These are phyloP conservation scores for Lasioglossum calceatum DNA, from an alignment of 2,888 invertebrate species.

Conservation along the genomic window DNA sequence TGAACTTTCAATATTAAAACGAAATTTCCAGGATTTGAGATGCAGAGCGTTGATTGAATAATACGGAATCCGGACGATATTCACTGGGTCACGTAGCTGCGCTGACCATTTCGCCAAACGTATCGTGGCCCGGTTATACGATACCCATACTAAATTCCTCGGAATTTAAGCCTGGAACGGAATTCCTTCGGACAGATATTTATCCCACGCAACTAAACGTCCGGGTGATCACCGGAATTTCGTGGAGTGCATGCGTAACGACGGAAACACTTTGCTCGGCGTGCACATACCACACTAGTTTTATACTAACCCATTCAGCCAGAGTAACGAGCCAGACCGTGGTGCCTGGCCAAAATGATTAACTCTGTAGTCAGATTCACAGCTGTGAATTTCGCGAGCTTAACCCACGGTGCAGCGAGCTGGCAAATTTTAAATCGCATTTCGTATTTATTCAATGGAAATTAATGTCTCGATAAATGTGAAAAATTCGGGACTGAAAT, in stretches of 20 bases:
- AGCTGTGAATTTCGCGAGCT: not conserved
- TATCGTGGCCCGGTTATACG: constrained; percentile 28
- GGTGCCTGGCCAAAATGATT: not conserved
- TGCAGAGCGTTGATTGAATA: constrained; percentile 18
- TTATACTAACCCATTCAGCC: not conserved
- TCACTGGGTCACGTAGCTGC: constrained; percentile 29
- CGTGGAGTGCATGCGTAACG: not conserved
- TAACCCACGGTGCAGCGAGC: not conserved
- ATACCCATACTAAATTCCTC: constrained; percentile 36
- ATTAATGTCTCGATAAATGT: not conserved
- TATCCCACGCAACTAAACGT: not conserved
- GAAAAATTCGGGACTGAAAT: not conserved
- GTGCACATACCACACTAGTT: not conserved
- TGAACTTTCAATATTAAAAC: constrained; percentile 43
- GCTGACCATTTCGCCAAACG: not conserved
- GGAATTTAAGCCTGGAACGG: constrained; percentile 24
- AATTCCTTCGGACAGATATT: not conserved
- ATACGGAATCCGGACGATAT: constrained; percentile 23
- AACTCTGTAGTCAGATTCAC: not conserved
- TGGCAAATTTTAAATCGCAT: not conserved
- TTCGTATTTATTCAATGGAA: not conserved
- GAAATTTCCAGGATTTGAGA: constrained; percentile 29
- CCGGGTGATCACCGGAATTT: constrained; percentile 11
- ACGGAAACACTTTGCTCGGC: not conserved
- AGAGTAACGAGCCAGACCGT: not conserved